Base-by-base conservation (phyloP, 2,888 invertebrate genomes). In the Temnothorax rugatulus region DNA sequence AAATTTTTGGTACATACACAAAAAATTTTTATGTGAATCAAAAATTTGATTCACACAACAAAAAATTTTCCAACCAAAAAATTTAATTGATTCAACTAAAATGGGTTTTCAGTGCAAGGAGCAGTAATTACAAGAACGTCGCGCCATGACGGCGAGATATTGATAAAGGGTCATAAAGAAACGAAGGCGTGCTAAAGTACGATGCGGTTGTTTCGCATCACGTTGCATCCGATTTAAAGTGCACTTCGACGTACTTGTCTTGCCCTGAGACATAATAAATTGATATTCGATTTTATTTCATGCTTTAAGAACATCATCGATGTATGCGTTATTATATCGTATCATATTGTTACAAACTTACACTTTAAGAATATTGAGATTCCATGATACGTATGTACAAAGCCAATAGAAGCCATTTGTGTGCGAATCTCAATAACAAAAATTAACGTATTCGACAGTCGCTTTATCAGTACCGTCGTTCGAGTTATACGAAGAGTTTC, bases 81-180 rank as follows among this genome's bases (percentile, higher is more conserved):
- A 29, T 29, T 29, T 29, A 29, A 3, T 29, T 29, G 29, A 29
- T 29, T 29, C 3, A 29, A 29, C 29, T 29, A 29, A 29, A 29
- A 29, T 29, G 0, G 3, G 29, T 29, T 29, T 29, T 29, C 29
- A 29, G 29, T 29, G 29, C 66, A 77, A 69, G 81, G 13, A 57
- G 38, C 61, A 44, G 38, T 73, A 82, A 82, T 84, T 84, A 84
- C 64, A 29, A 71, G 73, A 73, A 38, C 34, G 59, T 81, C 59
- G 47, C 38, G 13, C n/a, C 47, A 18, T 47, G 47, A 73, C 44
- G 44, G 47, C 18, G 13, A 59, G 34, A 61, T 74, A 63, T 75
- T 63, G 47, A 29, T 25, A 63, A 44, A 47, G 21, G 38, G 21
- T 63, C 50, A 52, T 52, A 21, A 76, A 76, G 38, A 21, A 64